Evolutionary conservation across 2,888 invertebrate species (phyloP), one percentile per base, ranked within the genome.

Genomic region (Eupithecia inturbata): DNA sequence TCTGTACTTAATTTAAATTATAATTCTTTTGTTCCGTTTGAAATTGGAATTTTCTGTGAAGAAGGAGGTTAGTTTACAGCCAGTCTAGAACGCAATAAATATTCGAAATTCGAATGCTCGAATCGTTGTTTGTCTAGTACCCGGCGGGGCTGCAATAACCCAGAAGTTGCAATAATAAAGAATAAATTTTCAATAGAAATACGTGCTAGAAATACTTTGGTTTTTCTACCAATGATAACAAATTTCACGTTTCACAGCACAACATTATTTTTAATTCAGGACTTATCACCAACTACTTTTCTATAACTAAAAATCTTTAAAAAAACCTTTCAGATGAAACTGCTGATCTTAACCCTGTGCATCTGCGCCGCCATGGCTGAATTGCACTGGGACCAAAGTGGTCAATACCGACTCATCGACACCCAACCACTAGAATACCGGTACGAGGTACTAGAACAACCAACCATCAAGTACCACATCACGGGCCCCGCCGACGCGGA

Each of bases 281-380:
- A 41, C 16, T 36, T 9, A 10, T 36, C 36, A 36, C 9, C 10
- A 36, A 36, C 7, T 36, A 9, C 36, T 36, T 36, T 6, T 1
- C 9, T 53, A 22, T 10, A 9, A 22, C n/a, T 53, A 53, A 10
- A 49, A 14, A 12, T 1, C 9, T 57, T 26, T 14, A 3, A 22
- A 12, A n/a, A n/a, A 57, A 26, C 57, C 4, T 82, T 80, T 22
- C 81, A 86, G 86, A 86, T 86, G 86, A 85, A 82, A 78, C 49
- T 82, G 53, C 28, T 82, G 19, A 39, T 82, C 4, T 33, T 82
- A 10, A 57, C 80, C 14, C 76, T 80, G 14, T 45, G 80, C 69
- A 28, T 81, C 28, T 78, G 80, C n/a, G 75, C 78, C 3, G 76
- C 79, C 1, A 45, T 76, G 6, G 83, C 84, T 7, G 79, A 82